Evolutionary conservation across 2,888 invertebrate species (phyloP).

Genomic region (Drosophila anomalata): DNA sequence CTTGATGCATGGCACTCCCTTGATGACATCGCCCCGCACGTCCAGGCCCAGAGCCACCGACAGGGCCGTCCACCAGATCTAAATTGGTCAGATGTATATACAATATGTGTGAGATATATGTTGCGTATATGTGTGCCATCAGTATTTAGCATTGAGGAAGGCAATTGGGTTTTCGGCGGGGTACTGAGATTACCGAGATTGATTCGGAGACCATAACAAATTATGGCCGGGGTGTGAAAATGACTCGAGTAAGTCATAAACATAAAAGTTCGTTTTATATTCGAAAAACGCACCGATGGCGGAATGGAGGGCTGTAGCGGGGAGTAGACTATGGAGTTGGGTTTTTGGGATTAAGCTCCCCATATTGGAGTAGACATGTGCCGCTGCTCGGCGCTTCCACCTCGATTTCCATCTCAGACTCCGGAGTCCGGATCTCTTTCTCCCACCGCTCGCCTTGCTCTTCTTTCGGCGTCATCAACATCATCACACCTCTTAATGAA

Average conservation of each 20-base stretch:
- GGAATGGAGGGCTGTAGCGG: background rate
- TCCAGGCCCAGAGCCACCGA: slow-evolving; percentile 94
- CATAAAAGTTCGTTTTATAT: slow-evolving; percentile 51
- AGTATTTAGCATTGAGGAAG: slow-evolving; percentile 21
- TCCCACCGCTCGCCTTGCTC: slow-evolving; percentile 25
- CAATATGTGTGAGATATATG: background rate
- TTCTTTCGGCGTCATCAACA: slow-evolving; percentile 42
- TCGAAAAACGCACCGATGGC: slow-evolving; percentile 3
- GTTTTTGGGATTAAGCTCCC: slow-evolving; percentile 29
- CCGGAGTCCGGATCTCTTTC: slow-evolving; percentile 23
- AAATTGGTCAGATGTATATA: slow-evolving; percentile 55
- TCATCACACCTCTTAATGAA: slow-evolving; percentile 74
- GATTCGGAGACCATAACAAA: slow-evolving; percentile 57
- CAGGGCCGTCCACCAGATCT: slow-evolving; percentile 96
- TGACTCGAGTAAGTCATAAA: slow-evolving; percentile 69
- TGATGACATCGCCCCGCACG: slow-evolving; percentile 93
- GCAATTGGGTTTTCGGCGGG: slow-evolving; percentile 16
- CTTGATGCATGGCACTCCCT: slow-evolving; percentile 95
- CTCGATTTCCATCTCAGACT: background rate
- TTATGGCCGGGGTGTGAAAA: slow-evolving; percentile 74
- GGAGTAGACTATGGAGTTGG: slow-evolving; percentile 21
- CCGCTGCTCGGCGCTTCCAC: background rate
- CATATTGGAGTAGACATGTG: slow-evolving; percentile 30
- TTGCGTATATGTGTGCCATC: slow-evolving; percentile 6
- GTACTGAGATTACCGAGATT: slow-evolving; percentile 49